Evolutionary conservation across 2,113 vertebrate genomes (phyloP).

Genomic region (Spermophilus dauricus): DNA sequence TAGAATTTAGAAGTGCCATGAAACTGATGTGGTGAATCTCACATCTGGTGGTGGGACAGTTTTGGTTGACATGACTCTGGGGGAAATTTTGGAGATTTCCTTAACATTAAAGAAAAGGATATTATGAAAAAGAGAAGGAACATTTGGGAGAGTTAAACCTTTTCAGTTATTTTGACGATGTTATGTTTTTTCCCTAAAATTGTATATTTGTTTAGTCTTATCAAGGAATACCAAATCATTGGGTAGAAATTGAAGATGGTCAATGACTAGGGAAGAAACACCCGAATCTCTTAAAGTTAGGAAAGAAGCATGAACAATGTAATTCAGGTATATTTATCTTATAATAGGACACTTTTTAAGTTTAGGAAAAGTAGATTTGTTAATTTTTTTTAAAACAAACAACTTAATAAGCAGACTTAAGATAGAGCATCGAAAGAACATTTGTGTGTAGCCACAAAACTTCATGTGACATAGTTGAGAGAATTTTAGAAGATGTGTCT

Average conservation of each 20-base stretch:
- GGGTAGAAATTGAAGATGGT: neutral
- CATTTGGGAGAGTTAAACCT: neutral
- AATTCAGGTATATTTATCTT: neutral
- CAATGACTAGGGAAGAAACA: neutral
- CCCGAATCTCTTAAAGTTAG: neutral
- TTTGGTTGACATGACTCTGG: neutral
- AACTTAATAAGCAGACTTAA: neutral
- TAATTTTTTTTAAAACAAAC: too few relatives aligned
- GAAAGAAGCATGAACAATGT: neutral
- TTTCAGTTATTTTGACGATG: neutral
- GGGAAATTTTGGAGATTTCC: slow-evolving; percentile 5
- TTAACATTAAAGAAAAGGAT: neutral
- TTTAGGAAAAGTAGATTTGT: neutral
- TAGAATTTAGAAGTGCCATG: neutral
- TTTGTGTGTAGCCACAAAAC: neutral
- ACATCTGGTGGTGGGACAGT: neutral
- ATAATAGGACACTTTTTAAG: neutral
- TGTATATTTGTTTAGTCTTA: neutral
- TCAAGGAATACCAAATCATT: neutral
- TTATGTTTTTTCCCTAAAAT: neutral
- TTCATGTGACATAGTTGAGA: neutral
- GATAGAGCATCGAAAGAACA: neutral
- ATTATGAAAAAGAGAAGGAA: neutral
- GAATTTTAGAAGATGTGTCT: neutral
- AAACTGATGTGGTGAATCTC: neutral